Evolutionary conservation across 2,888 invertebrate genomes (phyloP).

Genomic region (Sympetrum striolatum): DNA sequence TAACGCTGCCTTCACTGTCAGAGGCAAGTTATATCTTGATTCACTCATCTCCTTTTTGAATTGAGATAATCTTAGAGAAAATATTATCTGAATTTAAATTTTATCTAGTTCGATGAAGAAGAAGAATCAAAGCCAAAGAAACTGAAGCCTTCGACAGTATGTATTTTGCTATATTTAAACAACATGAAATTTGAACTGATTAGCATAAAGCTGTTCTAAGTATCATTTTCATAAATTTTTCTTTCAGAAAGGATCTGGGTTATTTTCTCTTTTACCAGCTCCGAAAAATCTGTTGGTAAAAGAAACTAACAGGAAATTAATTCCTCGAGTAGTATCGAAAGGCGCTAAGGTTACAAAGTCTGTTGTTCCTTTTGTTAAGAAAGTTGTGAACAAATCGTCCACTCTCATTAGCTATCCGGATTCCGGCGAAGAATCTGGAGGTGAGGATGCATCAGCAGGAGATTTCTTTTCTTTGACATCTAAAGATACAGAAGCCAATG

Average conservation of each 20-base stretch:
- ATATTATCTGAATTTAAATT: slow-evolving; percentile 36
- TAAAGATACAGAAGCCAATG: background rate
- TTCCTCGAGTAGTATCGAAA: slow-evolving; percentile 49
- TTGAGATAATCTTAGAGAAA: background rate
- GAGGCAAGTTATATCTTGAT: slow-evolving; percentile 61
- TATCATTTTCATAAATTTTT: slow-evolving; percentile 51
- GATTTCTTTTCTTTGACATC: slow-evolving; percentile 49
- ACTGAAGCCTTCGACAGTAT: slow-evolving; percentile 63
- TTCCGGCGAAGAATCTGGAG: slow-evolving; percentile 52
- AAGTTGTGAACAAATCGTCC: slow-evolving; percentile 47
- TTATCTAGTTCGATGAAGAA: slow-evolving; percentile 67
- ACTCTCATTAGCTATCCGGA: slow-evolving; percentile 48
- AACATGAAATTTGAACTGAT: background rate
- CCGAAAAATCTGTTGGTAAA: slow-evolving; percentile 64
- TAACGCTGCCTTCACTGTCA: slow-evolving; percentile 72
- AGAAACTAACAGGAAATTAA: slow-evolving; percentile 51
- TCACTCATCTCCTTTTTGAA: slow-evolving; percentile 6
- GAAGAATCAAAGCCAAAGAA: slow-evolving; percentile 53
- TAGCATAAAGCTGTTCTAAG: background rate
- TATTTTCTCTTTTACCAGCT: slow-evolving; percentile 73
- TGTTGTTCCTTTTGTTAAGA: background rate
- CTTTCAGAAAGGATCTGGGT: slow-evolving; percentile 68
- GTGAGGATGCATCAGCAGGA: slow-evolving; percentile 47
- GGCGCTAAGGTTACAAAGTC: slow-evolving; percentile 19
- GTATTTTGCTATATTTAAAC: slow-evolving; percentile 49